Base-by-base conservation (phyloP, 1,140 invertebrate genomes). In the Wiebesia pumilae region DNA sequence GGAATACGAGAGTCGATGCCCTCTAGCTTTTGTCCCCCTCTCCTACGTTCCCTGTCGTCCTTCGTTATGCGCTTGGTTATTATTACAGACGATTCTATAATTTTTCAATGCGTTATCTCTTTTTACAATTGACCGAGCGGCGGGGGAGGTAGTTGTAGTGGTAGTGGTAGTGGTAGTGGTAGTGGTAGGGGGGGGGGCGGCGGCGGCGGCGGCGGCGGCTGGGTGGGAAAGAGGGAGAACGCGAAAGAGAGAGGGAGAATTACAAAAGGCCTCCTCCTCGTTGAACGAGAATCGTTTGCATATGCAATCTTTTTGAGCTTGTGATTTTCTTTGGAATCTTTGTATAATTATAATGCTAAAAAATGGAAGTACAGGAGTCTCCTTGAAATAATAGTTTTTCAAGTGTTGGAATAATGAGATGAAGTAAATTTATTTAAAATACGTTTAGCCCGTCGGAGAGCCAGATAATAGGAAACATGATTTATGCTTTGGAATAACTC, bases 1-100 rank as follows among this genome's bases (percentile, higher is more conserved):
- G 86, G 88, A 89, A 90, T 89, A 90, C 89, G 87, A 87, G 87
- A 78, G 54, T 83, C 85, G 81, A 83, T 87, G 81, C 62, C 86
- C 81, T 83, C 65, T 73, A 2, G 19, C 40, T 73, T 84, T 77
- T 75, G 58, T 43, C 27, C 24, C 71, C 16, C 14, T 79, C 69
- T 40, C 78, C 24, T 47, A 38, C 71, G 10, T 51, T 43, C 54
- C 0, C 54, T 47, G 24, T 62, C 33, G 69, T 10, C 33, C 54
- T 62, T 83, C 71, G 33, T 62, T 30, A 24, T 27, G 43, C 33
- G 30, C 73, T 3, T 30, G 38, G 47, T 78, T 78, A 47, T 84
- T 84, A 84, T 78, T 65, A 69, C 58, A 84, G 65, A 84, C 58
- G 58, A 78, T 33, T 75, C 43, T 84, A 75, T 84, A 84, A 84